Evolutionary conservation across 2,797 vertebrate genomes (phyloP).

Genomic region (Rhinatrema bivittatum): DNA sequence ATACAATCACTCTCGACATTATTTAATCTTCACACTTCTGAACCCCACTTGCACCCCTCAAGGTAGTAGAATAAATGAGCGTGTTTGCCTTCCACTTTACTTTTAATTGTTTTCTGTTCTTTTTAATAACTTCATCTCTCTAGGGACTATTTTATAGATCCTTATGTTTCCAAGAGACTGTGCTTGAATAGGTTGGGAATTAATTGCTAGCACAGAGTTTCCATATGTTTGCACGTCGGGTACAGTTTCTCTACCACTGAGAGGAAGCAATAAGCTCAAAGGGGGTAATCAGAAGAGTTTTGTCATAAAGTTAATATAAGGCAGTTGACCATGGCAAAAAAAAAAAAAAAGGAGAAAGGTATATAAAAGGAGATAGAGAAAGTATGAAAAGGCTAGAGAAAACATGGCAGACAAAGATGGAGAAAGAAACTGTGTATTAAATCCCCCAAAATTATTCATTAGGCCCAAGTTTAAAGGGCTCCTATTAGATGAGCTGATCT

Average conservation of each 20-base stretch:
- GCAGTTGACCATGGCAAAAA: no score
- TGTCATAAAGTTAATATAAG: no score
- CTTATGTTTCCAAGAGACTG: constrained; percentile 22
- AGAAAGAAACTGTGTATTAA: no score
- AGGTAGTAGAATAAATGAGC: constrained; percentile 34
- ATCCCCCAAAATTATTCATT: no score
- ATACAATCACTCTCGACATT: constrained; percentile 28
- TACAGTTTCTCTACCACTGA: constrained; percentile 7
- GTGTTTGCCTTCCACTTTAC: background rate
- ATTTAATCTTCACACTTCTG: no score
- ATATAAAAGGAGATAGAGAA: constrained; percentile 9
- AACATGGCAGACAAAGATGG: constrained; percentile 1
- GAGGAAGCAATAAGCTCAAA: constrained; percentile 17
- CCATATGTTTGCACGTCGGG: constrained; percentile 17
- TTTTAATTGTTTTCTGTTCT: constrained; percentile 24
- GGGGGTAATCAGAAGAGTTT: background rate
- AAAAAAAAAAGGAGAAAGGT: no score
- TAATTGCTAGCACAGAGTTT: constrained; percentile 28
- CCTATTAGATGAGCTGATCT: no score
- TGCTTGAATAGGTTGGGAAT: constrained; percentile 27
- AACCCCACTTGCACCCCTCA: no score
- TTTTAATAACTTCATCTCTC: constrained; percentile 29
- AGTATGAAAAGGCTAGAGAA: background rate
- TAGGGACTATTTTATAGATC: constrained; percentile 19
- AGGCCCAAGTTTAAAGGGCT: no score